Percentiles rank a stretch among this genome's conserved stretches.
These are phyloP conservation scores for Sterrhoptilus dennistouni DNA, from an alignment of 2,113 vertebrate species.

Conservation along the genomic window DNA sequence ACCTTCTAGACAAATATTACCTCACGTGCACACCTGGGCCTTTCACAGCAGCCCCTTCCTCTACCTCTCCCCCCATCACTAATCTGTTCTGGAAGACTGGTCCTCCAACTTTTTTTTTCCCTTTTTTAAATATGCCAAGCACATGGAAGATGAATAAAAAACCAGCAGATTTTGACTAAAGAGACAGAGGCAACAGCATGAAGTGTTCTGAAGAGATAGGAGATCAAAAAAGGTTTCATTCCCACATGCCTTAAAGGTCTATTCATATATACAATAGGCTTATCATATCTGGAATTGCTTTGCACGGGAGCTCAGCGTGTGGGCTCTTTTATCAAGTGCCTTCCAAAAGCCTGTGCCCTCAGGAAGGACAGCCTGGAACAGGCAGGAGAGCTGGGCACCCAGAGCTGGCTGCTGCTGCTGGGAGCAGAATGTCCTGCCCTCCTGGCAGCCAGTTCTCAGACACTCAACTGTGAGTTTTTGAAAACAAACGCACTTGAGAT, in stretches of 20 bases:
- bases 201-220: slow-evolving; percentile 30
- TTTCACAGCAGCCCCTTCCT: not conserved
- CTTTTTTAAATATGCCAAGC: not conserved
- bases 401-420: not conserved
- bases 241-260: slow-evolving; percentile 12
- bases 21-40: rapidly evolving
- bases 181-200: not conserved
- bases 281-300: slow-evolving; percentile 17
- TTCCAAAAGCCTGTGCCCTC: not conserved
- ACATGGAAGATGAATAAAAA: not conserved
- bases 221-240: slow-evolving; percentile 20
- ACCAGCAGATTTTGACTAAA: not conserved
- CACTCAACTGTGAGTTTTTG: not conserved
- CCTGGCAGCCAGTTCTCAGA: not conserved
- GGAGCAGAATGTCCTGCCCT: not conserved
- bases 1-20: not conserved
- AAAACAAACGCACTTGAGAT: not conserved
- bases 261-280: not conserved
- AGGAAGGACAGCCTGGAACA: not conserved
- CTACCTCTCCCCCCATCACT: not conserved
- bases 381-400: not conserved
- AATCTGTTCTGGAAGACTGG: not conserved
- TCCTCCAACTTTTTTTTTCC: not conserved
- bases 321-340: not conserved
- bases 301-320: not conserved